Evolutionary conservation across 1,140 invertebrate species (phyloP).

Genomic region (Oryzaephilus surinamensis): DNA sequence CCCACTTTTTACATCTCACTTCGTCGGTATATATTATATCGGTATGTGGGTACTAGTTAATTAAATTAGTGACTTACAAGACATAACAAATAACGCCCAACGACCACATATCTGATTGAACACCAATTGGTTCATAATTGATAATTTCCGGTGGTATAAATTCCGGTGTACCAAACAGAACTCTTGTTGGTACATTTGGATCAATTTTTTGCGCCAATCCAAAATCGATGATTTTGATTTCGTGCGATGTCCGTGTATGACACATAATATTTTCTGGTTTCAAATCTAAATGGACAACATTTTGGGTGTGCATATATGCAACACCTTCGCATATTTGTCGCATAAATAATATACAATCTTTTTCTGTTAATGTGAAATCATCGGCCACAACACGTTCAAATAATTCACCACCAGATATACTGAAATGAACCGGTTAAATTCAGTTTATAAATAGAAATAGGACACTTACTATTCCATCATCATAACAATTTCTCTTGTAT

Average conservation of each 20-base stretch:
- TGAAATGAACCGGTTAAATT: slow-evolving; percentile 34
- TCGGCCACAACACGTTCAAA: slow-evolving; percentile 87
- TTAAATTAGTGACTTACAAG: slow-evolving; percentile 58
- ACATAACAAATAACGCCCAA: slow-evolving; percentile 90
- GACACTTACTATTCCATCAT: slow-evolving; percentile 87
- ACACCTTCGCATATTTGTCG: slow-evolving; percentile 84
- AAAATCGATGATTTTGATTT: slow-evolving; percentile 87
- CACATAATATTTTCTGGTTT: slow-evolving; percentile 95
- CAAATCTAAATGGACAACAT: slow-evolving; percentile 80
- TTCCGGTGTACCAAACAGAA: slow-evolving; percentile 86
- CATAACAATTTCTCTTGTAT: slow-evolving; percentile 76
- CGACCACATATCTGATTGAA: slow-evolving; percentile 88
- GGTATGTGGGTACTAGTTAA: neutral
- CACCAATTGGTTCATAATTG: slow-evolving; percentile 78
- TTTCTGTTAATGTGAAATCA: slow-evolving; percentile 83
- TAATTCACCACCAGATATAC: slow-evolving; percentile 83
- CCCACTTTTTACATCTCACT: too few relatives aligned
- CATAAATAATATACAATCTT: slow-evolving; percentile 84
- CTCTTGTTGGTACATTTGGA: slow-evolving; percentile 57
- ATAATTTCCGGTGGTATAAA: slow-evolving; percentile 91
- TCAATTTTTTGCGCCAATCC: slow-evolving; percentile 73
- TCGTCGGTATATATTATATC: neutral
- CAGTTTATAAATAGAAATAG: neutral
- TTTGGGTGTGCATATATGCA: slow-evolving; percentile 77
- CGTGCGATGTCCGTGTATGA: slow-evolving; percentile 63